A percentile compares a stretch with the other conserved stretches of the same genome.
phyloP scores from a whole-genome alignment of 2,888 invertebrate genomes.

The Isoperla grammatica region DNA sequence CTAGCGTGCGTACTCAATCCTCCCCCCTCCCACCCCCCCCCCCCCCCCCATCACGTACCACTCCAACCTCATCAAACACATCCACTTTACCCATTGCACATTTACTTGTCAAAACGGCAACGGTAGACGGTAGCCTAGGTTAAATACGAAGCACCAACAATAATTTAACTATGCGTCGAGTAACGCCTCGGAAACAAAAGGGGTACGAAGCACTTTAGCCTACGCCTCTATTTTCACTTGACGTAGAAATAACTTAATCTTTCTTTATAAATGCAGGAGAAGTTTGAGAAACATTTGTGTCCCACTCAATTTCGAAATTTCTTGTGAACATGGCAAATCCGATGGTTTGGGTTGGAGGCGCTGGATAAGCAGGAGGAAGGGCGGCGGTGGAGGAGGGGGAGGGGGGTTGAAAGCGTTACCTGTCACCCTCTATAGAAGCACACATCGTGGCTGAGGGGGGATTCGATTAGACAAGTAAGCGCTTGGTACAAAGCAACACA shows the following conservation, averaged over 20 bases:
- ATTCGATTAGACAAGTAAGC: constrained; percentile 16
- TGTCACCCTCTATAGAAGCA: constrained; percentile 15
- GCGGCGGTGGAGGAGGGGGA: background rate
- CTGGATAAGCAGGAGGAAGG: background rate
- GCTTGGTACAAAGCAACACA: too few relatives aligned
- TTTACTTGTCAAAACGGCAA: too few relatives aligned
- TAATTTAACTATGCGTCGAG: too few relatives aligned
- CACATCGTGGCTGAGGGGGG: constrained; percentile 6
- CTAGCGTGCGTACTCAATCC: too few relatives aligned
- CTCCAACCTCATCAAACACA: too few relatives aligned
- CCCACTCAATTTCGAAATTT: constrained; percentile 9
- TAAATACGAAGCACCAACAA: too few relatives aligned
- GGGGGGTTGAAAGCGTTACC: constrained; percentile 13
- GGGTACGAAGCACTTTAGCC: too few relatives aligned
- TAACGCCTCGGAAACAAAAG: too few relatives aligned
- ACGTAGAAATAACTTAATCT: constrained; percentile 11
- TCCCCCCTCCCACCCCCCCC: too few relatives aligned
- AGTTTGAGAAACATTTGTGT: constrained; percentile 14
- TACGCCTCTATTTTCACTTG: background rate
- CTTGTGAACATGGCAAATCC: background rate
- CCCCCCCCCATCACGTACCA: too few relatives aligned
- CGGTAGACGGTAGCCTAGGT: too few relatives aligned
- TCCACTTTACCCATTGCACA: too few relatives aligned
- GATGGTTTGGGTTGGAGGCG: background rate
- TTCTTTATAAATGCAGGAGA: constrained; percentile 13